Evolutionary conservation across 2,888 invertebrate species (phyloP), one percentile per base, ranked within the genome.

Genomic region (Drosophila multiciliata): DNA sequence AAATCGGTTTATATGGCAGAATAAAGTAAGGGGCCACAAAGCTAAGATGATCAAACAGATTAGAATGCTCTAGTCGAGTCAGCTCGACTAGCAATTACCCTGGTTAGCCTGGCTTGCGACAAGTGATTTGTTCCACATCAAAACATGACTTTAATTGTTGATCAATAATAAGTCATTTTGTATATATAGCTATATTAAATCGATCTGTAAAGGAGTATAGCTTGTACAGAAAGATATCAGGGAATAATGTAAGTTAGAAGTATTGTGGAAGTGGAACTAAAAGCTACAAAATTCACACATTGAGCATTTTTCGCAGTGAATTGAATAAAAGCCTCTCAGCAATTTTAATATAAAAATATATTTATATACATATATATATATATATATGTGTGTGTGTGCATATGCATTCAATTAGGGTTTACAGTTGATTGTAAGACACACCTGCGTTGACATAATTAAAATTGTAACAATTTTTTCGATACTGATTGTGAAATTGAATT

Each of bases 381-480:
- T 33, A 1, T 20, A 0, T 33, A 0, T n/a, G 11, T 49, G 17
- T 49, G 8, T 17, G 29, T n/a, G 49, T 26, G 29, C 45, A 23
- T 23, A 15, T 23, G 15, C 23, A 20, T 45, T 15, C 23, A 45
- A 45, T 12, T 45, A 38, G 20, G 23, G 53, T 26, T 48, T 9
- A 23, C 58, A 45, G 12, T 9, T 52, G 35, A 38, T 26, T 32
- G 17, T 53, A 20, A 53, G 36, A 32, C 15, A 15, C 60, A 53
- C 52, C 60, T 53, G 60, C 29, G 26, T 32, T 38, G 54, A 3
- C 15, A 20, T 29, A 35, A 60, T 60, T 32, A 60, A 59, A 60
- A 36, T 60, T 32, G 29, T 52, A 11, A 36, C 20, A 29, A 36
- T 9, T 29, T 15, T 15, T 57, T 32, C 6, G 15, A 7, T 32